Evolutionary conservation across 2,113 vertebrate genomes (phyloP).

Genomic region (Tachycineta bicolor): DNA sequence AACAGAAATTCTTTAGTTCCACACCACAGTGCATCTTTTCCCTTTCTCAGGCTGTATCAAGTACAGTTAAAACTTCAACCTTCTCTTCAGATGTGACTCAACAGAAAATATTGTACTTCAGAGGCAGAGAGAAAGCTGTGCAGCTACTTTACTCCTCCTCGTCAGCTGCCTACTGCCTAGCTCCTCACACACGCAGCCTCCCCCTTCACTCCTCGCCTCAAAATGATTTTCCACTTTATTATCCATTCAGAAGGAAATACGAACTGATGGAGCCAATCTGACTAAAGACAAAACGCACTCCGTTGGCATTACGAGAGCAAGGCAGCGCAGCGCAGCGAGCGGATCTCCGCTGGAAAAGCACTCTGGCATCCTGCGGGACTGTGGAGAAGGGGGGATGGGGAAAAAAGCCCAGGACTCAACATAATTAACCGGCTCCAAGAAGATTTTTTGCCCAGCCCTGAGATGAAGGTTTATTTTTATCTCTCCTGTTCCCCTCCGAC

Average conservation of each 20-base stretch:
- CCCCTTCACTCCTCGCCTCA: conserved; percentile 30
- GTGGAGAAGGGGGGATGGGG: background rate
- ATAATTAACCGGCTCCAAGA: background rate
- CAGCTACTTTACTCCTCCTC: conserved; percentile 78
- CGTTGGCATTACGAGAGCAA: background rate
- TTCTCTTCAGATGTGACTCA: conserved; percentile 70
- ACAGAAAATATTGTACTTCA: conserved; percentile 61
- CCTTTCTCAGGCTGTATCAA: conserved; percentile 41
- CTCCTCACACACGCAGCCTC: conserved; percentile 58
- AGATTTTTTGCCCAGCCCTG: background rate
- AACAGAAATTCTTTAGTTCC: conserved; percentile 39
- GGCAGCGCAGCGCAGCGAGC: background rate
- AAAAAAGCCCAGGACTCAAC: background rate
- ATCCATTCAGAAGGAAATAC: conserved; percentile 60
- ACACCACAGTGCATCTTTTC: background rate
- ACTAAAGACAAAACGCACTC: conserved; percentile 41
- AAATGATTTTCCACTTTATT: conserved; percentile 54
- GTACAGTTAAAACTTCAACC: conserved; percentile 72
- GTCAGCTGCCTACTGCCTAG: conserved; percentile 79
- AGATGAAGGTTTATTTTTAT: background rate
- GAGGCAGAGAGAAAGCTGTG: conserved; percentile 75
- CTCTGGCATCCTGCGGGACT: conserved; percentile 3
- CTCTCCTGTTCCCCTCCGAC: background rate
- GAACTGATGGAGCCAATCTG: conserved; percentile 46
- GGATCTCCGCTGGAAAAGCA: background rate